Percentiles rank a stretch among this genome's conserved stretches.
phyloP scores from a whole-genome alignment of 30 jellyfish, hydroid and myxozoan genomes.

The Aurelia sp. region DNA sequence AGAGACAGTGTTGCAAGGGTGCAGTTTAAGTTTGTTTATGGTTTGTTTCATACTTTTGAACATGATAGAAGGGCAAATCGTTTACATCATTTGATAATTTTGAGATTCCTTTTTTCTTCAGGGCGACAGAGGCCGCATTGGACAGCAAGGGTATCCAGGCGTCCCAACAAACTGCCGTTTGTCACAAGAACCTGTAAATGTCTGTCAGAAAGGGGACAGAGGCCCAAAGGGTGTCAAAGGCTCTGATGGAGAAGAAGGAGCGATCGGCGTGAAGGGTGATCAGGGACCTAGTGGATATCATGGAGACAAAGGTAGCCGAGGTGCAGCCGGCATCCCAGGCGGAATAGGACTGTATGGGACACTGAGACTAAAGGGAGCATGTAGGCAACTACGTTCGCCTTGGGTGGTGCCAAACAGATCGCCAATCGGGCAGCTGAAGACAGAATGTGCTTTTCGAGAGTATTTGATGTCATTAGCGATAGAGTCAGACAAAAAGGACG shows the following conservation, averaged over 20 bases:
- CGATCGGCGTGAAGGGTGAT: conserved; percentile 47
- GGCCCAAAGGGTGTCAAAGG: conserved; percentile 60
- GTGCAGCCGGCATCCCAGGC: conserved; percentile 53
- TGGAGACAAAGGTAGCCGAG: conserved; percentile 57
- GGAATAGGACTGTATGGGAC: conserved; percentile 65
- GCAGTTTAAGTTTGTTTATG: background rate
- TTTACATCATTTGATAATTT: background rate
- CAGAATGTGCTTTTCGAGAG: conserved; percentile 58
- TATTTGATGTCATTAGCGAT: conserved; percentile 37
- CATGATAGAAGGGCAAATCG: too few species aligned
- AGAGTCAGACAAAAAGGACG: conserved; percentile 16
- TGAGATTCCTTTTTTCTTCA: background rate
- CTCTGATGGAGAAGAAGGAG: conserved; percentile 42
- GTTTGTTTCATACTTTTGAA: background rate
- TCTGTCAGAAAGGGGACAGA: conserved; percentile 33
- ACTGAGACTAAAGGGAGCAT: conserved; percentile 29
- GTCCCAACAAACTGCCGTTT: conserved; percentile 44
- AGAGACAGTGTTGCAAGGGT: background rate
- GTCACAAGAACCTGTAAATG: conserved; percentile 16
- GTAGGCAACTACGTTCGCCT: conserved; percentile 30
- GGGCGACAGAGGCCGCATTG: conserved; percentile 67
- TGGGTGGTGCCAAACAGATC: conserved; percentile 63
- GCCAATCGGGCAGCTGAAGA: conserved; percentile 54
- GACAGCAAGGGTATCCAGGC: conserved; percentile 70
- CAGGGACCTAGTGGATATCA: conserved; percentile 18